Evolutionary conservation across 35 echinoderm and acorn worm genomes (phyloP), one percentile per base, ranked within the genome.

Genomic region (Lytechinus variegatus): DNA sequence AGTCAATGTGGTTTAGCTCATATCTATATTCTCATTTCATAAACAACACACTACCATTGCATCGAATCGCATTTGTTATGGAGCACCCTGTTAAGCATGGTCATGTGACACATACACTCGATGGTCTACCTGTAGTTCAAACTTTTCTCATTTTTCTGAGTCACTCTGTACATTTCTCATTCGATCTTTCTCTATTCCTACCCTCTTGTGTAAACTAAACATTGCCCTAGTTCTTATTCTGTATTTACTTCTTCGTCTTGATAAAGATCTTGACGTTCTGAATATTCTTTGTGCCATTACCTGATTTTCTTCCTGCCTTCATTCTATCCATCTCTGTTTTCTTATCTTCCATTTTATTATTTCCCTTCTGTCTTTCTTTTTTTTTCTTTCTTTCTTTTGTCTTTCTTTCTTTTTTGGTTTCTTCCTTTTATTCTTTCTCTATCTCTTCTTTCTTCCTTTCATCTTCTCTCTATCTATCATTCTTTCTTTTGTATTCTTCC

Each of bases 1-100:
- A 79, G 66, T 79, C 66, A 79, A 79, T 79, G 19, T 79, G 19
- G 66, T 79, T 79, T 79, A 79, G 66, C 66, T 79, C 66, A 79
- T 79, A 79, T 24, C 16, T 79, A 79, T 79, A 79, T 79, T 79
- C 66, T 79, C 66, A 79, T 79, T 24, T 79, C 66, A 79, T 79
- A 79, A 79, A 79, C 19, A 79, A 79, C 66, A 79, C 66, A 79
- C 33, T 44, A 79, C 66, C 66, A 79, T 79, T 79, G 66, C 66
- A 79, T 79, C 21, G 66, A 79, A 79, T 24, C 66, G 12, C 66
- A 79, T 79, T 79, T 79, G 66, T 79, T 79, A 79, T 79, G 66
- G 66, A 79, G 66, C 66, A 79, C 66, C 66, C 66, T 79, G 66
- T 79, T 24, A 79, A 8, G 66, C 66, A 79, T 79, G 66, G 66